Base-by-base conservation (phyloP, 2,797 vertebrate genomes). In the Bradypus variegatus region DNA sequence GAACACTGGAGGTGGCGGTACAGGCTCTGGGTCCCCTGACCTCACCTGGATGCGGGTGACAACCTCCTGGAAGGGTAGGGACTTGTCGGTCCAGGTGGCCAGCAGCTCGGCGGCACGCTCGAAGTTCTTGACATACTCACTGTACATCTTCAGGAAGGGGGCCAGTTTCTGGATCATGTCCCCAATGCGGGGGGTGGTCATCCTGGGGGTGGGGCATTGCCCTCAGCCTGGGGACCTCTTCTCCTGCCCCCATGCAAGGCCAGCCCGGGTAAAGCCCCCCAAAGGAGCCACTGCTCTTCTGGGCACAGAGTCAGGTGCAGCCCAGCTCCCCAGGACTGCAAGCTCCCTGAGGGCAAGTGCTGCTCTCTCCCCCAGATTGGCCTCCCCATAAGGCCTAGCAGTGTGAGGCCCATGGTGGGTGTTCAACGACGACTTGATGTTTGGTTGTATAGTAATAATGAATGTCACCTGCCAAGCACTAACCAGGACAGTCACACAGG, bases 141-240 rank as follows among this genome's bases (percentile, higher is more conserved):
- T 97, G 0, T 99, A 99, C 98, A 99, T 99, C 97, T 98, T 98
- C 91, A 99, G 97, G 97, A 98, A 99, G 0, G 98, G 98, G 0
- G 98, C 98, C 2, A 98, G 97, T 23, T 98, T 98, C 90, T 98
- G 97, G 93, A 99, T 97, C 75, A 98, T 98, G 0, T 98, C 97
- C 2, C 98, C 98, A 2, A 99, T 98, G 62, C 98, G 97, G 0
- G 98, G 98, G 11, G 95, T 97, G 75, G 89, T 72, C 48, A 91
- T 53, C 98, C 98, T 99, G 92, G 3, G 79, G 62, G 69, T 87
- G 53, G 87, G 92, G 79, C 83, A 0, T 10, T 45, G 10, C 9
- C 48, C 23, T 72, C 75, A 13, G 80, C 33, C 84, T 21, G 36
- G 60, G 3, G 27, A 70, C 33, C 55, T 67, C 58, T 58, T 70